Conservation (phyloP, 1,140 invertebrate species). For the Arion vulgaris region DNA sequence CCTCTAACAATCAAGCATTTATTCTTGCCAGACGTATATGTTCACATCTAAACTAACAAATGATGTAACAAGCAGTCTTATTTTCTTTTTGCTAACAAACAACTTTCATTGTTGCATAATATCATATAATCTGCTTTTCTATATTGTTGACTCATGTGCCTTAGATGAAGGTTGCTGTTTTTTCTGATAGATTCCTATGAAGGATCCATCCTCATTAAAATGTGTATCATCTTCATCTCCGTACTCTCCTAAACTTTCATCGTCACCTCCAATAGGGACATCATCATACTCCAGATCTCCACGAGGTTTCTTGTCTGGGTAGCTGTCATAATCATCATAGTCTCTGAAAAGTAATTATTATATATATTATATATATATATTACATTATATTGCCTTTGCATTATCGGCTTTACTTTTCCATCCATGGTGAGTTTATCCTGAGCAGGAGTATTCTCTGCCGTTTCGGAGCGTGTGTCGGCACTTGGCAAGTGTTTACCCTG, state of each 20-base stretch:
- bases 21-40: too few species aligned
- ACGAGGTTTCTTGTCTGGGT: conserved; percentile 32
- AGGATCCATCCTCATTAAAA: conserved; percentile 68
- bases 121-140: not conserved
- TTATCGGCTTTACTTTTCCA: too few species aligned
- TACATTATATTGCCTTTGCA: too few species aligned
- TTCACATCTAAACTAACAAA: too few species aligned
- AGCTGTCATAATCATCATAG: conserved; percentile 43
- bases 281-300: conserved; percentile 42
- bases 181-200: conserved; percentile 63
- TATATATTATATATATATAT: too few species aligned
- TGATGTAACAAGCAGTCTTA: too few species aligned
- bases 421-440: too few species aligned
- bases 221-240: conserved; percentile 58
- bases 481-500: too few species aligned
- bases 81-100: too few species aligned
- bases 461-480: too few species aligned
- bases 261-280: conserved; percentile 51
- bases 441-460: too few species aligned
- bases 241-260: conserved; percentile 51
- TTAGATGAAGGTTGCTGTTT: conserved; percentile 43
- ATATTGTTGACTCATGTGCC: conserved; percentile 40
- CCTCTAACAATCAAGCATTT: too few species aligned
- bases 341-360: conserved; percentile 22
- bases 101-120: not conserved